Evolutionary conservation across 2,888 invertebrate genomes (phyloP).

Genomic region (Hemaris fuciformis): DNA sequence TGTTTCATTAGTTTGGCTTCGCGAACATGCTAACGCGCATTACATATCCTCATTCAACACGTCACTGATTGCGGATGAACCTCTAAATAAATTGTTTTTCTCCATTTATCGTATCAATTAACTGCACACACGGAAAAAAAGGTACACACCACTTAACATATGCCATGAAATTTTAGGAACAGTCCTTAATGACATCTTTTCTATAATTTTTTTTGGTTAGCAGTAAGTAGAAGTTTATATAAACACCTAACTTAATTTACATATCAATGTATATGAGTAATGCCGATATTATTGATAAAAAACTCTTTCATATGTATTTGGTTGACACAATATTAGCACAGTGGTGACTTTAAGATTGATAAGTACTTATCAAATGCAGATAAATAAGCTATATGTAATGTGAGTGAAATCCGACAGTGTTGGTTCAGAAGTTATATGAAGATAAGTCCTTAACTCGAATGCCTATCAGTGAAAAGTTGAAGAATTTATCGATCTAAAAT

Average conservation of each 20-base stretch:
- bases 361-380: background rate
- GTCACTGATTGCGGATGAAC: conserved; percentile 1
- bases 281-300: too few species aligned
- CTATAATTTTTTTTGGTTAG: too few species aligned
- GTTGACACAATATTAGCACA: too few species aligned
- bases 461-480: background rate
- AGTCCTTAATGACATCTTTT: background rate
- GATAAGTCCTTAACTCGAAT: background rate
- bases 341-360: too few species aligned
- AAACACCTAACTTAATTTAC: too few species aligned
- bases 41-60: background rate
- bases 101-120: background rate
- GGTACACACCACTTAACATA: background rate
- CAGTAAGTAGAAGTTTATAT: too few species aligned
- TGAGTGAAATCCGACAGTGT: background rate
- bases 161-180: background rate
- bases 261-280: background rate
- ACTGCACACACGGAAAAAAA: background rate
- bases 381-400: background rate
- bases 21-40: conserved; percentile 25
- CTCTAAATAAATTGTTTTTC: conserved; percentile 7
- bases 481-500: too few species aligned
- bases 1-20: conserved; percentile 58
- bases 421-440: background rate
- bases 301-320: too few species aligned